A percentile compares a stretch with the other conserved stretches of the same genome.
These are phyloP conservation scores for Pampus argenteus DNA, from an alignment of 2,797 vertebrate genomes.

Conservation along the genomic window DNA sequence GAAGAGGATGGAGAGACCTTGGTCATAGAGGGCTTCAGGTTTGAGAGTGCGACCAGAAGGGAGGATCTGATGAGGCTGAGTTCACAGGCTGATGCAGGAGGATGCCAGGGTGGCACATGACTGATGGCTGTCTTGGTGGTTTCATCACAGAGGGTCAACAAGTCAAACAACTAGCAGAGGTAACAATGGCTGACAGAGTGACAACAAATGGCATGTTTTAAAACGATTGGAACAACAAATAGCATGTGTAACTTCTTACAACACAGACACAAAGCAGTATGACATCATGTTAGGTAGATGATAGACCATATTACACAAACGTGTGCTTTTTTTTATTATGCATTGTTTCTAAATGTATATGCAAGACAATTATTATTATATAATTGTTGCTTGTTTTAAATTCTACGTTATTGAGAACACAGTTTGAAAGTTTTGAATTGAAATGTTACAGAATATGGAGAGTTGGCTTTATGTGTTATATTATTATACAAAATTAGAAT, in stretches of 20 bases:
- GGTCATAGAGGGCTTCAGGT: constrained; percentile 74
- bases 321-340: not conserved
- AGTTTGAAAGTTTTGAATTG: not conserved
- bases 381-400: constrained; percentile 10
- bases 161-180: constrained; percentile 36
- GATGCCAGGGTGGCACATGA: constrained; percentile 27
- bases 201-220: constrained; percentile 25
- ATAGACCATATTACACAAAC: not conserved
- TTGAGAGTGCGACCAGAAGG: constrained; percentile 56
- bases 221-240: constrained; percentile 17
- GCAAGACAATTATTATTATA: not conserved
- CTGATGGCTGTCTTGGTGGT: constrained; percentile 44
- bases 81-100: constrained; percentile 33
- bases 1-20: constrained; percentile 61
- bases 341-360: constrained; percentile 5
- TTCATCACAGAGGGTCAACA: constrained; percentile 34
- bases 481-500: no score
- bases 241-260: not conserved
- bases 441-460: not conserved
- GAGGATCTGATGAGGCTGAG: constrained; percentile 61
- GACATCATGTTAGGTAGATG: not conserved
- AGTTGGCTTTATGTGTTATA: not conserved
- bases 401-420: not conserved
- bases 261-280: not conserved
- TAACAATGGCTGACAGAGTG: constrained; percentile 33